phyloP scores from a whole-genome alignment of 2,888 invertebrate species.

The Drosophila hawaiiensis region DNA sequence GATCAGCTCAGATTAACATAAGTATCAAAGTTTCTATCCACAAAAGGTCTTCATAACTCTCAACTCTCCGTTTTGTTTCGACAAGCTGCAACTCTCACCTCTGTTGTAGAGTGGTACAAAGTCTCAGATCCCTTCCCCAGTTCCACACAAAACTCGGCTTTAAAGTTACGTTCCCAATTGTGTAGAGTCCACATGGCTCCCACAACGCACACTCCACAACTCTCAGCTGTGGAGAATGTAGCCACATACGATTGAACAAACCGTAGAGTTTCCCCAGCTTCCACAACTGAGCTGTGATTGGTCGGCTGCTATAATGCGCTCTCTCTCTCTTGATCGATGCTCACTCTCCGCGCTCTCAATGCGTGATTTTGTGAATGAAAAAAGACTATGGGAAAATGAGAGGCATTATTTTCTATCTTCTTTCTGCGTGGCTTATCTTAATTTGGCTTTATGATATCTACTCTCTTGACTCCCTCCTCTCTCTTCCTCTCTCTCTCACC shows the following conservation, averaged over 20 bases:
- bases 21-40: background rate
- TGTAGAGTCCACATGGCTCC: conserved; percentile 34
- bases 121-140: conserved; percentile 30
- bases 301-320: conserved; percentile 50
- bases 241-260: conserved; percentile 3
- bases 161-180: conserved; percentile 17
- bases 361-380: conserved; percentile 72
- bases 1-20: background rate
- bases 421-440: conserved; percentile 71
- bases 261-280: conserved; percentile 59
- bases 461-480: conserved; percentile 37
- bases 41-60: conserved; percentile 21
- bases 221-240: conserved; percentile 34
- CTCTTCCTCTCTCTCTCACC: background rate
- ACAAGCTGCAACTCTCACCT: conserved; percentile 9
- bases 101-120: conserved; percentile 10
- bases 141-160: conserved; percentile 35
- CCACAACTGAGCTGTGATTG: conserved; percentile 46
- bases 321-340: conserved; percentile 7
- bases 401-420: conserved; percentile 50
- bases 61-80: conserved; percentile 15
- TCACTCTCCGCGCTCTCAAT: conserved; percentile 20
- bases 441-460: conserved; percentile 75
- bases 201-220: conserved; percentile 27
- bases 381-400: conserved; percentile 23